Base-by-base conservation (phyloP, 2,888 invertebrate species). In the Brachyptera putata region DNA sequence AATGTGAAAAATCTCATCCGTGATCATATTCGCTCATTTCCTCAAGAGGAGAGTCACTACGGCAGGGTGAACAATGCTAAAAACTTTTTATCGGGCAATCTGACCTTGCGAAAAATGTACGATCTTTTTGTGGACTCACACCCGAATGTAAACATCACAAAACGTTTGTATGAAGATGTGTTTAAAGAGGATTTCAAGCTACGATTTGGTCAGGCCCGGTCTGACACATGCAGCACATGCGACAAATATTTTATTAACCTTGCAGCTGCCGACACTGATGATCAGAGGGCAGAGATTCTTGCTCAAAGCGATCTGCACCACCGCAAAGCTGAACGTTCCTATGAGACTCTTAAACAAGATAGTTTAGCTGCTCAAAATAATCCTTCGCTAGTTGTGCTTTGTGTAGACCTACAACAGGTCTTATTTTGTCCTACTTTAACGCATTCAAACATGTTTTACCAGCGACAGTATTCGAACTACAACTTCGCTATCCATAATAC, bases 401-500 rank as follows among this genome's bases (percentile, higher is more conserved):
- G n/a, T n/a, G n/a, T n/a, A n/a, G n/a, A n/a, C n/a, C n/a, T n/a
- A n/a, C n/a, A n/a, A n/a, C n/a, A 58, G n/a, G 39, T 59, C 13
- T 21, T 59, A 22, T 59, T 37, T 18, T 55, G 39, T 16, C 59
- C 55, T 11, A 55, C 21, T 13, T 14, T 59, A 24, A 55, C 22
- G 37, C 55, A 56, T 37, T 56, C 56, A 16, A 18, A 4, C 21
- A 41, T 41, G 9, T 56, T 21, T 41, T 56, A 56, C 24, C 56
- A 56, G 14, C 39, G 56, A 5, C 56, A 41, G 30, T 37, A 21
- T 16, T 56, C 56, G 18, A 18, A 37, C 5, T 56, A 56, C 56
- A 56, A 56, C 21, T 56, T 16, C 16, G 39, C 30, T 4, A 14
- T 56, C n/a, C 56, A 56, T 13, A 18, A 56, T 41, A 9, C 22